Conservation (phyloP, 37 sponge, comb jelly and placozoan species). For the Eunapius fragilis region DNA sequence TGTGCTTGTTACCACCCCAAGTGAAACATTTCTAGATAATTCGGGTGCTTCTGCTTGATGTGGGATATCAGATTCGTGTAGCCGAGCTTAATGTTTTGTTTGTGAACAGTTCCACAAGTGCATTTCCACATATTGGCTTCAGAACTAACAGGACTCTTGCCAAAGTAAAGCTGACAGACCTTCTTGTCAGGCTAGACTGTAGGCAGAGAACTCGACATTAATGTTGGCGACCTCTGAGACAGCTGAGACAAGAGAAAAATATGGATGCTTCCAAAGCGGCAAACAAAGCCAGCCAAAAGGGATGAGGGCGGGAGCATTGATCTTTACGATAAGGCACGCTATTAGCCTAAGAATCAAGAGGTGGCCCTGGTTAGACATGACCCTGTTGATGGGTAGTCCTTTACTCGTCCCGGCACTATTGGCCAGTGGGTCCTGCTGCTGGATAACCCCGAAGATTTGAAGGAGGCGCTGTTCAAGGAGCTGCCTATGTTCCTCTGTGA, state of each 20-base stretch:
- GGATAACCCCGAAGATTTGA: too few relatives aligned
- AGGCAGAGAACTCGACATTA: not conserved
- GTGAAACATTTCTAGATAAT: not conserved
- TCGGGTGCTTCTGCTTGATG: slow-evolving; percentile 1
- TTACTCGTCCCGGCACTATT: too few relatives aligned
- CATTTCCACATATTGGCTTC: not conserved
- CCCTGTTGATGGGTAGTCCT: too few relatives aligned
- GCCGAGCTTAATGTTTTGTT: slow-evolving; percentile 1
- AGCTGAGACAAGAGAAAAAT: not conserved
- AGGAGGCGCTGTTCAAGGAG: too few relatives aligned
- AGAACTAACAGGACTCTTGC: not conserved
- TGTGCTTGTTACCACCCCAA: not conserved
- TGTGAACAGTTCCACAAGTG: not conserved
- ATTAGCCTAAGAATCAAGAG: too few relatives aligned
- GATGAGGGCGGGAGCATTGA: too few relatives aligned
- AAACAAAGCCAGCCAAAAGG: too few relatives aligned
- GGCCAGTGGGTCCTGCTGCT: too few relatives aligned
- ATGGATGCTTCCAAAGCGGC: not conserved
- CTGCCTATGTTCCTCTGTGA: too few relatives aligned
- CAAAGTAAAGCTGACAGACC: not conserved
- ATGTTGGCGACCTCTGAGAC: not conserved
- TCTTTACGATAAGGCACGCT: too few relatives aligned
- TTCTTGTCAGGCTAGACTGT: not conserved
- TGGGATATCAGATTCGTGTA: slow-evolving; percentile 5
- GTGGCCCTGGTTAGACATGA: too few relatives aligned